Evolutionary conservation across 2,113 vertebrate genomes (phyloP).

Genomic region (Urocolius indicus): DNA sequence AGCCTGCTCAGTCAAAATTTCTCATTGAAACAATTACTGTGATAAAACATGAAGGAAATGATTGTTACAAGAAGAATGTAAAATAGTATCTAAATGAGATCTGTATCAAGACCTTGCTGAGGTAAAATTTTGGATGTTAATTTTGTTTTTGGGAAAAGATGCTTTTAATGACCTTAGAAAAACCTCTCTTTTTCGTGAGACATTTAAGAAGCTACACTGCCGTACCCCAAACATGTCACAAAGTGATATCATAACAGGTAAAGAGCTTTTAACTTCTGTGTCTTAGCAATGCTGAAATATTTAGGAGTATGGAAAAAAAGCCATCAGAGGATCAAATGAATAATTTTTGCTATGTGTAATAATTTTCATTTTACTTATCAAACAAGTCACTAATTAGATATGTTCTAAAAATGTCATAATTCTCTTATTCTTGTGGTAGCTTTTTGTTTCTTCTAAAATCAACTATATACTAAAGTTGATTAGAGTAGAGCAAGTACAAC

Average conservation of each 20-base stretch:
- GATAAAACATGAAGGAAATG: neutral
- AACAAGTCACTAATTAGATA: neutral
- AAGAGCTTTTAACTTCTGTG: neutral
- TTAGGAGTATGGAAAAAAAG: neutral
- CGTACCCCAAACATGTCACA: neutral
- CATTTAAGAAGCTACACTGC: neutral
- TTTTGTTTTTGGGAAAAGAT: neutral
- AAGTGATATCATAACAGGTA: neutral
- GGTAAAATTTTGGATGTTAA: neutral
- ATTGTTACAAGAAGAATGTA: neutral
- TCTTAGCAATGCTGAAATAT: neutral
- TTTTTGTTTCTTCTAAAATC: neutral
- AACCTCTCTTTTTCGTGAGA: rapidly evolving
- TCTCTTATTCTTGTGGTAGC: neutral
- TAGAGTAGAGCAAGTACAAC: neutral
- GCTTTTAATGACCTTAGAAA: neutral
- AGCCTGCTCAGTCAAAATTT: neutral
- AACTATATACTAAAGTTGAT: neutral
- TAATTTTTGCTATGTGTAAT: neutral
- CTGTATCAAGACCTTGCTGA: neutral
- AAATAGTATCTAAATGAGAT: neutral
- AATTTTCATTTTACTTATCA: neutral
- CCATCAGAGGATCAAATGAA: neutral
- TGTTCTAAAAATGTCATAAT: neutral
- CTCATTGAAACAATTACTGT: neutral